Percentiles rank a stretch among this genome's conserved stretches.
Conservation (phyloP, 2,797 vertebrate species). For the Sebastes hubbsi region DNA sequence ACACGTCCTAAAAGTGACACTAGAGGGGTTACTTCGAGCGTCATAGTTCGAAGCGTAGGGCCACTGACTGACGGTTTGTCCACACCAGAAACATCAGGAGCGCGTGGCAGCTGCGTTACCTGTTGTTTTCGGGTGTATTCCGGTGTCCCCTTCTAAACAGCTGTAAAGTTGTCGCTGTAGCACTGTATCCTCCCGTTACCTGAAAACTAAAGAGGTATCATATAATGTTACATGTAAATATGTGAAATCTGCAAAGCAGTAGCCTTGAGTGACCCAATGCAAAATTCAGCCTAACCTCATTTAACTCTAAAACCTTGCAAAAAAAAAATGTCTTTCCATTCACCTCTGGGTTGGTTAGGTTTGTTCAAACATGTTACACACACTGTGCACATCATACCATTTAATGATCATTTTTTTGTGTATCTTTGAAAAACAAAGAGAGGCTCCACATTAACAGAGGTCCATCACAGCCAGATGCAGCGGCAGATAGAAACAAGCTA, state of each 20-base stretch:
- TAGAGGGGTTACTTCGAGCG: background rate
- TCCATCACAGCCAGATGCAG: constrained; percentile 44
- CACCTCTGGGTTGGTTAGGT: background rate
- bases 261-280: background rate
- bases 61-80: too few species aligned
- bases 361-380: background rate
- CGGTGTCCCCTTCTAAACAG: background rate
- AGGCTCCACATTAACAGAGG: constrained; percentile 1
- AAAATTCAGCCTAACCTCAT: background rate
- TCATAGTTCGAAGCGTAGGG: background rate
- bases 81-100: too few species aligned
- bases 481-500: constrained; percentile 51
- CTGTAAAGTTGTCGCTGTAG: background rate
- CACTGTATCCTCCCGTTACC: background rate
- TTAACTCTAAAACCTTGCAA: background rate
- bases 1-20: background rate
- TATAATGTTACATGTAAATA: background rate
- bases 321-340: background rate
- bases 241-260: background rate
- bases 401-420: background rate
- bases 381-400: background rate
- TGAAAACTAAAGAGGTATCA: background rate
- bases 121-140: background rate
- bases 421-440: constrained; percentile 3
- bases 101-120: too few species aligned